Percentiles rank a stretch among this genome's conserved stretches.
phyloP scores from a whole-genome alignment of 2,888 invertebrate genomes.

The Julus scandinavius region DNA sequence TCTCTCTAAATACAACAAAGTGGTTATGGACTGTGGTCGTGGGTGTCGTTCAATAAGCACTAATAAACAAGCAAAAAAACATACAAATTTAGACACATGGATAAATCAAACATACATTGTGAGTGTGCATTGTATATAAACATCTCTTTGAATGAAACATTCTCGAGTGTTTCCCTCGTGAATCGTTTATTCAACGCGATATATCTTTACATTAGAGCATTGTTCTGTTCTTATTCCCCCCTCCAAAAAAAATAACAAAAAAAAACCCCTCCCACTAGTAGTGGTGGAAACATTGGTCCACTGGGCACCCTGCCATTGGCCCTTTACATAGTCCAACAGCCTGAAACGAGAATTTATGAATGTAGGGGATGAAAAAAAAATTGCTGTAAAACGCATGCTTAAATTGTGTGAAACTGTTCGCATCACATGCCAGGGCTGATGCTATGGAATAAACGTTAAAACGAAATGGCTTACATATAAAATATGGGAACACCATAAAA shows the following conservation, averaged over 20 bases:
- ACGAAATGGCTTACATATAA: slow-evolving; percentile 29
- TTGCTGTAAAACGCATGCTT: slow-evolving; percentile 26
- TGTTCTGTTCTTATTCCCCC: not conserved
- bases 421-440: not conserved
- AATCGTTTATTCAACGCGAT: slow-evolving; percentile 28
- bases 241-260: not conserved
- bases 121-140: not conserved
- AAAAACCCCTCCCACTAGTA: not conserved
- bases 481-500: slow-evolving; percentile 14
- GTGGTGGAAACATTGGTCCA: slow-evolving; percentile 26
- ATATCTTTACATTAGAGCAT: slow-evolving; percentile 9
- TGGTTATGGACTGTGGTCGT: no score
- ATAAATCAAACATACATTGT: not conserved
- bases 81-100: not conserved
- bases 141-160: not conserved
- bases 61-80: no score
- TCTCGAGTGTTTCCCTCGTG: slow-evolving; percentile 17
- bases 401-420: slow-evolving; percentile 28
- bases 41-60: no score
- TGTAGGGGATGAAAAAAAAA: slow-evolving; percentile 26
- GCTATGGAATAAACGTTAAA: slow-evolving; percentile 22
- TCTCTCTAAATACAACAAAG: no score
- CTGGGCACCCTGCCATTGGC: slow-evolving; percentile 23
- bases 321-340: slow-evolving; percentile 18
- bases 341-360: slow-evolving; percentile 15